Base-by-base conservation (phyloP, 2,888 invertebrate species). In the Eustalomyia histrio region DNA sequence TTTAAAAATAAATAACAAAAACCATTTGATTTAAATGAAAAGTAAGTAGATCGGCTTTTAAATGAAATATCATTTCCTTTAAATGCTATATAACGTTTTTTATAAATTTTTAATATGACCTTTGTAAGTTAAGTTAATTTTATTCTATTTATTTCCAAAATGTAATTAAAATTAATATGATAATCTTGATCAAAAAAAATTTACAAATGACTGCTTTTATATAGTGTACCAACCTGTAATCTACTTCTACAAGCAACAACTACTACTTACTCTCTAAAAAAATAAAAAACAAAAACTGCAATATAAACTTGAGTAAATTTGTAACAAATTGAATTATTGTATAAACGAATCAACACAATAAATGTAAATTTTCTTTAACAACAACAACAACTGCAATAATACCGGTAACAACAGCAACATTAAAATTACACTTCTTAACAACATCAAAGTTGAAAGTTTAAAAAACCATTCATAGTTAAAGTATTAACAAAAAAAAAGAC, bases 371-470 rank as follows among this genome's bases (percentile, higher is more conserved):
- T 50, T 39, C 35, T 43, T 64, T 55, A 64, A 55, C 55, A 24
- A 55, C 47, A 18, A 9, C 14, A 17, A 47, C 47, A 64, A 52
- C 24, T 50, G 35, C 33, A 69, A 29, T 47, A 60, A 72, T 43
- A 39, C 64, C 29, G 29, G 29, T 29, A 39, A 57, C 1, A n/a
- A 71, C 10, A 63, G 24, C 33, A 69, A 64, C 58, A 75, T 67
- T 57, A 68, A 79, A 71, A 50, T 71, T 71, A 75, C 71, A 71
- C 71, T 75, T 80, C 55, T 67, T 52, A 69, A 69, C 64, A 75
- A 55, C 50, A 71, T 43, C 21, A 58, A 80, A 76, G 72, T 67
- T 61, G 57, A 76, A 80, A 76, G 68, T 76, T 76, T 50, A 68
- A 65, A 65, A 78, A 72, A 29, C 9, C 58, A 72, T 71, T 64